phyloP scores from a whole-genome alignment of 2,113 vertebrate species.

The Dasypus novemcinctus region DNA sequence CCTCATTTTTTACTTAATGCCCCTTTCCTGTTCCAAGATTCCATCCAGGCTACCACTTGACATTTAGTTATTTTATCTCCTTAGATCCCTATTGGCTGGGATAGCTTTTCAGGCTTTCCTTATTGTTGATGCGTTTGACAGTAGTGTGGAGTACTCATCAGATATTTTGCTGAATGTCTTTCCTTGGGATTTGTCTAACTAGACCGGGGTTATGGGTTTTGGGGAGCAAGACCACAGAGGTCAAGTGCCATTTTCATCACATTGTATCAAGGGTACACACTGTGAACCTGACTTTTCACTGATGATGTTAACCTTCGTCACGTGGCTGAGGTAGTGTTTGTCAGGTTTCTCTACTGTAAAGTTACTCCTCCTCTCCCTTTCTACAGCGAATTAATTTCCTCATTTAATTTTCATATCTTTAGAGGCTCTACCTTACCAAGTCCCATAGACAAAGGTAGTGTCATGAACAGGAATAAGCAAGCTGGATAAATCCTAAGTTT shows the following conservation, averaged over 20 bases:
- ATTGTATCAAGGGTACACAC: neutral
- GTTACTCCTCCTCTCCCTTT: neutral
- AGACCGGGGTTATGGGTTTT: neutral
- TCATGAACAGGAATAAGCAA: neutral
- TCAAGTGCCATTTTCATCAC: neutral
- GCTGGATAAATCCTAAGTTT: neutral
- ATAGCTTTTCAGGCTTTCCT: neutral
- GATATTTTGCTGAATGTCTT: neutral
- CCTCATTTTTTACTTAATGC: neutral
- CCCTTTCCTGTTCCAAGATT: neutral
- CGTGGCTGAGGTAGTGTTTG: neutral
- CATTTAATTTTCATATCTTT: neutral
- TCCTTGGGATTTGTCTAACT: neutral
- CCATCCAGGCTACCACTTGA: neutral
- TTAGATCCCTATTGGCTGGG: neutral
- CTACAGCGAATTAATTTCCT: neutral
- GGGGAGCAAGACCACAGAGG: neutral
- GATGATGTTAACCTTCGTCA: neutral
- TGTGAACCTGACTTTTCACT: neutral
- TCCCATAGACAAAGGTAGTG: neutral
- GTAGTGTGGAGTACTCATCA: neutral
- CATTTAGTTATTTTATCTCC: neutral
- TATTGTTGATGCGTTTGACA: neutral
- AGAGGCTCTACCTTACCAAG: neutral
- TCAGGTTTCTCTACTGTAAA: neutral